Conservation (phyloP, 92 coral and sea anemone genomes). For the Heliopora coerulea region DNA sequence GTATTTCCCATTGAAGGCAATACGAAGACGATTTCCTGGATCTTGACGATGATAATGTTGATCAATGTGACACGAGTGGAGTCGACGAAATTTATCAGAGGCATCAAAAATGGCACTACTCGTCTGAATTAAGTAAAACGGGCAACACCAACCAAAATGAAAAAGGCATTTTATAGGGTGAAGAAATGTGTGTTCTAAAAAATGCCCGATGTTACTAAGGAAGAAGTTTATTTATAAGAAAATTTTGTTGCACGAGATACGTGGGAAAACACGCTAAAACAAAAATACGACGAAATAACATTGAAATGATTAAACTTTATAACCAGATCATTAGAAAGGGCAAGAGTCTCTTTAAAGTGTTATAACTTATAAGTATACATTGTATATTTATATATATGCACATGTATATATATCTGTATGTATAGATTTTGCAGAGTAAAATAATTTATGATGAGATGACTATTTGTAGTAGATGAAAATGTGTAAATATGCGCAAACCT, state of each 20-base stretch:
- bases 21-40: slow-evolving; percentile 37
- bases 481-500: not conserved
- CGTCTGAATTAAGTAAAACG: not conserved
- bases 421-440: slow-evolving; percentile 5
- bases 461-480: not conserved
- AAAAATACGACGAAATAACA: too few relatives aligned
- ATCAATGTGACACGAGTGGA: slow-evolving; percentile 1
- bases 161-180: too few relatives aligned
- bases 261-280: too few relatives aligned
- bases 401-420: too few relatives aligned
- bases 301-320: too few relatives aligned
- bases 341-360: not conserved
- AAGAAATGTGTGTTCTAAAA: too few relatives aligned
- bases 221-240: too few relatives aligned
- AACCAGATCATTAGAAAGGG: too few relatives aligned
- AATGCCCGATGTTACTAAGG: too few relatives aligned
- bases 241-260: too few relatives aligned
- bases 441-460: not conserved
- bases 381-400: too few relatives aligned
- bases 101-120: slow-evolving; percentile 10
- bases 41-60: slow-evolving; percentile 17
- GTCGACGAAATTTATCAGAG: slow-evolving; percentile 22
- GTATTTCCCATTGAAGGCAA: not conserved
- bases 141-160: not conserved
- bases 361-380: not conserved